Conservation (phyloP, 1,140 invertebrate species). For the Medauroidea extradentata region DNA sequence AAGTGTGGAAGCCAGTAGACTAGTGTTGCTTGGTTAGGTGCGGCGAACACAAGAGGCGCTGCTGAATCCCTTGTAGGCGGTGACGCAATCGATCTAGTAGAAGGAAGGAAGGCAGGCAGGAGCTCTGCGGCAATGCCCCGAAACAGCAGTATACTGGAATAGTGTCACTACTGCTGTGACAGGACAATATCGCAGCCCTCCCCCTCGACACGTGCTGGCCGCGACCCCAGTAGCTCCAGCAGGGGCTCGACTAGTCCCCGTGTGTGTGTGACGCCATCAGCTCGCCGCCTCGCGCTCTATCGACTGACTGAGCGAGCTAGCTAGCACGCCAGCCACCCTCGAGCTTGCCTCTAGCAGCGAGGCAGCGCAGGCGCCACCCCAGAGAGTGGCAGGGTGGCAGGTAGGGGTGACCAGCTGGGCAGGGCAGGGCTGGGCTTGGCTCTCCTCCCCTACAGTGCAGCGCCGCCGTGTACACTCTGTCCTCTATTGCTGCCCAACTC, state of each 20-base stretch:
- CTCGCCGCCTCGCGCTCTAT: background rate
- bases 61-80: no score
- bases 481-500: background rate
- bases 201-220: background rate
- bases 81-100: no score
- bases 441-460: conserved; percentile 13
- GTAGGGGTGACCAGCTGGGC: conserved; percentile 27
- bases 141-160: conserved; percentile 73
- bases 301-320: conserved; percentile 12
- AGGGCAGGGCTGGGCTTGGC: conserved; percentile 21
- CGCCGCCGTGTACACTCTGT: conserved; percentile 21
- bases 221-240: background rate
- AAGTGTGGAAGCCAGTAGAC: no score
- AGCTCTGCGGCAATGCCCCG: conserved; percentile 68
- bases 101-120: background rate
- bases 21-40: no score
- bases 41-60: no score
- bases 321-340: conserved; percentile 19
- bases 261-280: background rate
- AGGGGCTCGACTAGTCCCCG: background rate
- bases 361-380: no score
- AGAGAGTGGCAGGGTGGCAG: no score
- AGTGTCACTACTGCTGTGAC: conserved; percentile 86
- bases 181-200: conserved; percentile 83
- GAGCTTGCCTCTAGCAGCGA: conserved; percentile 32